Evolutionary conservation across 2,113 vertebrate genomes (phyloP).

Genomic region (Glaucomys volans): DNA sequence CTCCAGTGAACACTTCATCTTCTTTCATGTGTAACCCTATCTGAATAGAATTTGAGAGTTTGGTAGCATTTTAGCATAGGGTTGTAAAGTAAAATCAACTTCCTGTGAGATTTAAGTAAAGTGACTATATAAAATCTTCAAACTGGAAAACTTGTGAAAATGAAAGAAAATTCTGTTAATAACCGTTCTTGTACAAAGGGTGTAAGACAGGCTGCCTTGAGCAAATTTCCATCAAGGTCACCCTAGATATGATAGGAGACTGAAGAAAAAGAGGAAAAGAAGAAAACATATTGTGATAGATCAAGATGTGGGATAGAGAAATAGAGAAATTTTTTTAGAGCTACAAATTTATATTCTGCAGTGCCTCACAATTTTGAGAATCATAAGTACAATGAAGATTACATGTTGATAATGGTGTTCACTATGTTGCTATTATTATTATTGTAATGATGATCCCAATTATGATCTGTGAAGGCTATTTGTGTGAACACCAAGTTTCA

Average conservation of each 20-base stretch:
- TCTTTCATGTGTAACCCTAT: background rate
- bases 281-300: background rate
- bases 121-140: background rate
- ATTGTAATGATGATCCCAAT: background rate
- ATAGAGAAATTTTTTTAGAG: background rate
- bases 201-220: fast-evolving
- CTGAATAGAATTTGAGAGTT: background rate
- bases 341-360: background rate
- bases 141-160: background rate
- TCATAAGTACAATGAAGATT: background rate
- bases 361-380: background rate
- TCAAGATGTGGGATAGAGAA: background rate
- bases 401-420: background rate
- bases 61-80: background rate
- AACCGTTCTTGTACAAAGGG: background rate
- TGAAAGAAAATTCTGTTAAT: background rate
- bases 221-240: background rate
- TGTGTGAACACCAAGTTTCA: background rate
- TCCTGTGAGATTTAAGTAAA: background rate
- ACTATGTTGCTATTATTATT: background rate
- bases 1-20: background rate
- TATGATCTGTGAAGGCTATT: background rate
- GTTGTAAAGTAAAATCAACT: background rate
- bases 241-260: background rate
- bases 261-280: background rate